These are phyloP conservation scores for Cyphomyrus plagiostoma DNA, from an alignment of 2,113 vertebrate genomes.

Conservation along the genomic window DNA sequence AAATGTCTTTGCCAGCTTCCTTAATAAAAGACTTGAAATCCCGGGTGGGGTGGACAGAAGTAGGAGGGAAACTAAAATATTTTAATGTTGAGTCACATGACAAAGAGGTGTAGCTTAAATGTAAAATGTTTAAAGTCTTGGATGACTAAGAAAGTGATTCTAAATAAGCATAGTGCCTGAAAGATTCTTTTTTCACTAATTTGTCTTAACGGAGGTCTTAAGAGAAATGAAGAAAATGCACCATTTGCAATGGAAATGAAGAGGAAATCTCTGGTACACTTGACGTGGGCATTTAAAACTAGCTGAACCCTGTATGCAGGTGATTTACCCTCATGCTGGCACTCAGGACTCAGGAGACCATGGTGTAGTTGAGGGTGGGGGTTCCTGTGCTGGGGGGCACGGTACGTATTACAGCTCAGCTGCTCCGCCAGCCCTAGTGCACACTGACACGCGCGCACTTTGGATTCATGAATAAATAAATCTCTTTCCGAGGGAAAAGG, in stretches of 20 bases:
- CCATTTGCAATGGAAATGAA: not conserved
- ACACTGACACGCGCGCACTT: not conserved
- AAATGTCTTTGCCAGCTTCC: not conserved
- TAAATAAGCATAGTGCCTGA: not conserved
- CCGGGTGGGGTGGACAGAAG: not conserved
- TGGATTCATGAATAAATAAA: constrained; percentile 1
- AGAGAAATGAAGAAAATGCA: not conserved
- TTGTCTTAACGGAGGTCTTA: not conserved
- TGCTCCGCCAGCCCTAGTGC: not conserved
- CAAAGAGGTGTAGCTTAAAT: not conserved
- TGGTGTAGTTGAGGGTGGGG: not conserved
- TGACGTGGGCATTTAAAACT: not conserved
- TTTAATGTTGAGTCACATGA: not conserved
- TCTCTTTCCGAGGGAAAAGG: not conserved
- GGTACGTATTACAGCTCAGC: not conserved
- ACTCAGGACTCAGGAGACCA: not conserved
- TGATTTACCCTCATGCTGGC: not conserved
- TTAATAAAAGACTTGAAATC: not conserved
- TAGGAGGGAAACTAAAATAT: not conserved
- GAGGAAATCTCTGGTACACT: not conserved
- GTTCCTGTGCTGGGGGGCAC: not conserved
- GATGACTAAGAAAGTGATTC: not conserved
- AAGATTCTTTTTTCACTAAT: no score
- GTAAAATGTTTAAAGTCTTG: not conserved
- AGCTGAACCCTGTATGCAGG: not conserved